phyloP scores from a whole-genome alignment of 2,797 vertebrate genomes.

The Stomatorhinus walkeri region DNA sequence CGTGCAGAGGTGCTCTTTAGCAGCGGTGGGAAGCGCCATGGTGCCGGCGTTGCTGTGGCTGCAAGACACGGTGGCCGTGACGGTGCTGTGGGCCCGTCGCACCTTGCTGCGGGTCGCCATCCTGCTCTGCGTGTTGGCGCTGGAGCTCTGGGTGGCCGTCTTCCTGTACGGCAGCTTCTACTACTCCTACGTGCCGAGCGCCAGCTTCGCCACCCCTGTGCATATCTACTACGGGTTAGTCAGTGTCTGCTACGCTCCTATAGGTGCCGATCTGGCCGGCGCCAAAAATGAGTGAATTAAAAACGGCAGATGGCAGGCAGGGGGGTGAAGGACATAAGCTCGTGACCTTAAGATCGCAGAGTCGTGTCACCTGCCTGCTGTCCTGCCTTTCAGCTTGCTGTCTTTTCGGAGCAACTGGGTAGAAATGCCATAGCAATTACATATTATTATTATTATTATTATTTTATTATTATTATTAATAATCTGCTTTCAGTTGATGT shows the following conservation, averaged over 20 bases:
- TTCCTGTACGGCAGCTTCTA: slow-evolving; percentile 92
- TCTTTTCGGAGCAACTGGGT: background rate
- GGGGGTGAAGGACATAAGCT: background rate
- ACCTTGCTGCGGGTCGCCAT: slow-evolving; percentile 74
- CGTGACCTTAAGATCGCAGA: background rate
- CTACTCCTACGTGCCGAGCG: slow-evolving; percentile 86
- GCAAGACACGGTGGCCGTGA: slow-evolving; percentile 67
- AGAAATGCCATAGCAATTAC: background rate
- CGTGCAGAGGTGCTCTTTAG: background rate
- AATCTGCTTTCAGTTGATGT: background rate
- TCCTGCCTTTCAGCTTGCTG: background rate
- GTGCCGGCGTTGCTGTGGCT: slow-evolving; percentile 68
- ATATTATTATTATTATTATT: too few relatives aligned
- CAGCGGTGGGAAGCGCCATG: slow-evolving; percentile 41
- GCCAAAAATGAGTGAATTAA: background rate
- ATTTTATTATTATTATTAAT: too few relatives aligned
- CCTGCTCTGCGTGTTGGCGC: slow-evolving; percentile 64
- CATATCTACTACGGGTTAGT: slow-evolving; percentile 73
- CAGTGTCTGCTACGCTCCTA: background rate
- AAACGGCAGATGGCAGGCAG: background rate
- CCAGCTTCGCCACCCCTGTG: slow-evolving; percentile 79
- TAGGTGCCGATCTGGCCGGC: background rate
- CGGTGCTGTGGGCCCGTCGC: slow-evolving; percentile 68
- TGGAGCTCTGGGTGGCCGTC: slow-evolving; percentile 82
- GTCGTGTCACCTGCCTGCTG: background rate